phyloP scores from a whole-genome alignment of 2,113 vertebrate species.

The Peucedramus taeniatus region DNA sequence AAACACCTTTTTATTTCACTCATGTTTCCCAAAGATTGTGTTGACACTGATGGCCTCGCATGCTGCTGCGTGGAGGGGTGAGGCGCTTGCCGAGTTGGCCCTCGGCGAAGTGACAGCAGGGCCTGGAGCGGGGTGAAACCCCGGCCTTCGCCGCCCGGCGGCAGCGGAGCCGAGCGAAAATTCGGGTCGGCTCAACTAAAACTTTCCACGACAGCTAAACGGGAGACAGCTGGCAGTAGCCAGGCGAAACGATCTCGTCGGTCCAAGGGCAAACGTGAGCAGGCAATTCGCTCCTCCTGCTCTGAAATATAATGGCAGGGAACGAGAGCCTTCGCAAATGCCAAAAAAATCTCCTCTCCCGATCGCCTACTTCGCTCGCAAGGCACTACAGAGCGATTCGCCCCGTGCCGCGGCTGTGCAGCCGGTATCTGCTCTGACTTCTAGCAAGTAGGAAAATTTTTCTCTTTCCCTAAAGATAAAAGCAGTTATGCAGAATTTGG shows the following conservation, averaged over 20 bases:
- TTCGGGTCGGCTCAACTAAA: neutral
- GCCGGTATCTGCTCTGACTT: neutral
- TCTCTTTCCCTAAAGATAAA: neutral
- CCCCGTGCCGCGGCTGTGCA: neutral
- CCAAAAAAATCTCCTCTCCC: neutral
- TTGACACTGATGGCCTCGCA: neutral
- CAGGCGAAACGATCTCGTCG: neutral
- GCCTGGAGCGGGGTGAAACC: neutral
- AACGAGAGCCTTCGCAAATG: neutral
- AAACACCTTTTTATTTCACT: neutral
- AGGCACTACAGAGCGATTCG: neutral
- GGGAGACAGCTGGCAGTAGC: neutral
- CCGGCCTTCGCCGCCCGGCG: neutral
- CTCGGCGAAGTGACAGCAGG: neutral
- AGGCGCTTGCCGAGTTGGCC: neutral
- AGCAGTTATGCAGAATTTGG: neutral
- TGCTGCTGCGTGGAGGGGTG: neutral
- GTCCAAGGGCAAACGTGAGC: neutral
- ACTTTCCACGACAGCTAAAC: neutral
- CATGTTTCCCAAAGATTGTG: neutral
- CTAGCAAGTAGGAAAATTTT: neutral
- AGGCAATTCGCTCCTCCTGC: neutral
- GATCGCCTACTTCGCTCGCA: neutral
- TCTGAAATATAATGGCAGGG: neutral
- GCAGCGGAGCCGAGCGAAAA: neutral